Conservation (phyloP, 1,140 invertebrate genomes). For the Papilio helenus region DNA sequence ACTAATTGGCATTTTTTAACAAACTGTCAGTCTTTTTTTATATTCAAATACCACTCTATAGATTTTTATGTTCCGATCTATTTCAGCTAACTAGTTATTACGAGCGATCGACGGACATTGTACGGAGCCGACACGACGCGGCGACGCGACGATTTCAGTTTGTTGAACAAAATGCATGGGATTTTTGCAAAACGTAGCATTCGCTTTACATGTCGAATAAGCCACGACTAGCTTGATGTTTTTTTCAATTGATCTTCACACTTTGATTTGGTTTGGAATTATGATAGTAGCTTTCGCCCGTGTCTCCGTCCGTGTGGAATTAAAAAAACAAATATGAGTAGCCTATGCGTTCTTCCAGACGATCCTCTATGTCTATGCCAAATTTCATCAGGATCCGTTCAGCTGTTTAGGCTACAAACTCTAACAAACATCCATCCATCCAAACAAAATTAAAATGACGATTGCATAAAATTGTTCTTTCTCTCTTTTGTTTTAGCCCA, state of each 20-base stretch:
- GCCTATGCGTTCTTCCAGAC: too few species aligned
- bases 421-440: too few species aligned
- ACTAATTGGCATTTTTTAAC: too few species aligned
- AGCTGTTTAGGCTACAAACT: too few species aligned
- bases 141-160: slow-evolving; percentile 44
- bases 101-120: slow-evolving; percentile 51
- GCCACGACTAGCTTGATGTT: neutral
- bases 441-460: too few species aligned
- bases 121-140: slow-evolving; percentile 51
- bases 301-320: too few species aligned
- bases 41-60: slow-evolving; percentile 47
- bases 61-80: slow-evolving; percentile 44
- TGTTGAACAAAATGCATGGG: slow-evolving; percentile 44
- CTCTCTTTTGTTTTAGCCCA: neutral
- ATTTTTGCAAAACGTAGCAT: slow-evolving; percentile 9
- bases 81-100: slow-evolving; percentile 63
- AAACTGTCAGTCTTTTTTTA: too few species aligned
- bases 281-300: too few species aligned
- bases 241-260: slow-evolving; percentile 23
- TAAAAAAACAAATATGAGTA: too few species aligned
- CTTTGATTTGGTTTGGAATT: neutral
- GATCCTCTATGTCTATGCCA: too few species aligned
- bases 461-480: too few species aligned
- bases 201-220: slow-evolving; percentile 16
- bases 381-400: too few species aligned